Percentiles rank a stretch among this genome's conserved stretches.
These are phyloP conservation scores for Pachypeltis micranthus DNA, from an alignment of 1,140 invertebrate genomes.

Conservation along the genomic window DNA sequence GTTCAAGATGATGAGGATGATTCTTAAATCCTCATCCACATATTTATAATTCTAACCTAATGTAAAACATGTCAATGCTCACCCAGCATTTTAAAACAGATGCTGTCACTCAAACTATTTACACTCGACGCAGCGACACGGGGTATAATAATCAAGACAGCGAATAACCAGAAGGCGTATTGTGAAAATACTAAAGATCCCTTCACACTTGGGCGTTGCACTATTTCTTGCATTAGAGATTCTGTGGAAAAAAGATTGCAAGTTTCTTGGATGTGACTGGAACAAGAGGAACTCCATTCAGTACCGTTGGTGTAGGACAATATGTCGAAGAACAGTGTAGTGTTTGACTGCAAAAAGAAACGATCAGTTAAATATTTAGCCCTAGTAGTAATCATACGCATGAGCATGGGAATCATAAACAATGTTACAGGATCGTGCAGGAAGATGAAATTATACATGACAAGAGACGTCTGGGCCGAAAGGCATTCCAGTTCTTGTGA, in stretches of 20 bases:
- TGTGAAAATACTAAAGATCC: background rate
- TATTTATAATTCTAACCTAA: background rate
- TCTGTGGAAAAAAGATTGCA: background rate
- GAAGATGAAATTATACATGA: too few species aligned
- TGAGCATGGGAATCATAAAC: too few species aligned
- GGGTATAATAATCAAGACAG: background rate
- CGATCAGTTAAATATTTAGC: too few species aligned
- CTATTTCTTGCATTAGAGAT: background rate
- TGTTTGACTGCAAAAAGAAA: too few species aligned
- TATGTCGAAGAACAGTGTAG: background rate
- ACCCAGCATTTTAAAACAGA: constrained; percentile 10
- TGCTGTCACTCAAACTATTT: constrained; percentile 2
- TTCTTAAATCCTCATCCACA: background rate
- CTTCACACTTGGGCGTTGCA: background rate
- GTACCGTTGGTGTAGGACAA: background rate
- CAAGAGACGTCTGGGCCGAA: too few species aligned
- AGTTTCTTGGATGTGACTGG: background rate
- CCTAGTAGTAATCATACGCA: too few species aligned
- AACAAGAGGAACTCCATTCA: background rate
- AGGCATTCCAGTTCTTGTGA: too few species aligned
- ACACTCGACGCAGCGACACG: background rate
- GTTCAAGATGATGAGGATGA: background rate
- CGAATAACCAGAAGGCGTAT: background rate
- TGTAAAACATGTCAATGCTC: background rate
- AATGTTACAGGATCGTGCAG: too few species aligned